Evolutionary conservation across 2,113 vertebrate genomes (phyloP).

Genomic region (Plectropomus leopardus): DNA sequence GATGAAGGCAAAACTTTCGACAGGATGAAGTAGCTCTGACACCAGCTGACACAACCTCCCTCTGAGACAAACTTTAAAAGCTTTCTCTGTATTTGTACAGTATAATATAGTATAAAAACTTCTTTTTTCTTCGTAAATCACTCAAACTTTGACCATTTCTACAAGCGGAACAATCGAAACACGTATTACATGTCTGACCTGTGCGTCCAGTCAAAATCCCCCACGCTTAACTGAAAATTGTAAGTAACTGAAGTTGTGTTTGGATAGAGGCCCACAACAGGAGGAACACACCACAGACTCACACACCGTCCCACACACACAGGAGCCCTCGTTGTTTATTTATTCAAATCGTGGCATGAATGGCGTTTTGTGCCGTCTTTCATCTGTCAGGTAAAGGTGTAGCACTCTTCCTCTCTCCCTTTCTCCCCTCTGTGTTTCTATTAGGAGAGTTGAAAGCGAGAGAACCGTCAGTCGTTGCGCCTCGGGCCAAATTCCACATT

Average conservation of each 20-base stretch:
- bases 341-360: slow-evolving; percentile 60
- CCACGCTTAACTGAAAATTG: slow-evolving; percentile 55
- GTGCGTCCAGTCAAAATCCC: slow-evolving; percentile 55
- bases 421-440: slow-evolving; percentile 41
- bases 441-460: slow-evolving; percentile 19
- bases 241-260: slow-evolving; percentile 75
- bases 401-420: slow-evolving; percentile 9
- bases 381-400: slow-evolving; percentile 69
- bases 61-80: slow-evolving; percentile 55
- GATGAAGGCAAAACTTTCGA: slow-evolving; percentile 20
- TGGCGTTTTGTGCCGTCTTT: slow-evolving; percentile 60
- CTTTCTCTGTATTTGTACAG: slow-evolving; percentile 23
- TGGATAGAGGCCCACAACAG: slow-evolving; percentile 70
- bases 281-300: slow-evolving; percentile 57
- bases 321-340: slow-evolving; percentile 66
- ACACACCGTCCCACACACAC: slow-evolving; percentile 48
- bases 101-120: background rate
- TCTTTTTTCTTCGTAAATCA: slow-evolving; percentile 15
- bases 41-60: slow-evolving; percentile 60
- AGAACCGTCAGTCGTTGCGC: slow-evolving; percentile 49
- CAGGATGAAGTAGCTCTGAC: slow-evolving; percentile 46
- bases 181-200: slow-evolving; percentile 60
- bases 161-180: slow-evolving; percentile 26
- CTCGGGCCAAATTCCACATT: slow-evolving; percentile 66
- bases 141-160: slow-evolving; percentile 12